These are phyloP conservation scores for Xestia sexstrigata DNA, from an alignment of 2,888 invertebrate genomes.

Conservation along the genomic window DNA sequence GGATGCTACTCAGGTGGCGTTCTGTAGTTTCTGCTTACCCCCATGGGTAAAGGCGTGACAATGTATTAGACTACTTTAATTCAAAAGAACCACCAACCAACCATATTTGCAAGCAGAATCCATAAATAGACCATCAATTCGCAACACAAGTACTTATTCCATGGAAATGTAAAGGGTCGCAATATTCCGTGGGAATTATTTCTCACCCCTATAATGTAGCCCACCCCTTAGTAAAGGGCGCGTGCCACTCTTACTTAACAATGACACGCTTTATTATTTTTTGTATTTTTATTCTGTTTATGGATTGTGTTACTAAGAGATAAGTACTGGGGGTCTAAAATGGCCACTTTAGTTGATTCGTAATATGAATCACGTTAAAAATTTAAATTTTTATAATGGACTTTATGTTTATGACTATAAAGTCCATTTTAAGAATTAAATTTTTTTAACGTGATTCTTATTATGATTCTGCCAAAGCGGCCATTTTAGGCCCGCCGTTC, in stretches of 20 bases:
- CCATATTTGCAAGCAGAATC: not conserved
- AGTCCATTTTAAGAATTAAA: no score
- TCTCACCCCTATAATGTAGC: conserved; percentile 35
- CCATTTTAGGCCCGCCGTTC: no score
- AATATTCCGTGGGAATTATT: conserved; percentile 70
- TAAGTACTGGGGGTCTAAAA: no score
- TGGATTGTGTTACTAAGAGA: conserved; percentile 25
- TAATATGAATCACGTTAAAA: no score
- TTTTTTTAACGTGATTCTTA: no score
- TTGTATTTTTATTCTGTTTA: conserved; percentile 21
- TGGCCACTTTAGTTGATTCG: no score
- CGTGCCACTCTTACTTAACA: conserved; percentile 65
- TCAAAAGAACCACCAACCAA: not conserved
- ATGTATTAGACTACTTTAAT: not conserved
- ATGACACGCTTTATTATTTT: conserved; percentile 61
- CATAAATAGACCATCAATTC: conserved; percentile 30
- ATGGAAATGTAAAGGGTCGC: conserved; percentile 53
- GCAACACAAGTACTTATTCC: conserved; percentile 39
- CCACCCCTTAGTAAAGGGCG: conserved; percentile 62
- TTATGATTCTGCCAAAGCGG: no score
- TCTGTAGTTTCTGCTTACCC: no score
- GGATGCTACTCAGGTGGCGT: no score
- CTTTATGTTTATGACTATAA: no score
- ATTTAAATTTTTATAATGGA: no score
- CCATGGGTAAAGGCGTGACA: no score